Evolutionary conservation across 2,797 vertebrate species (phyloP).

Genomic region (Gastrophryne carolinensis): DNA sequence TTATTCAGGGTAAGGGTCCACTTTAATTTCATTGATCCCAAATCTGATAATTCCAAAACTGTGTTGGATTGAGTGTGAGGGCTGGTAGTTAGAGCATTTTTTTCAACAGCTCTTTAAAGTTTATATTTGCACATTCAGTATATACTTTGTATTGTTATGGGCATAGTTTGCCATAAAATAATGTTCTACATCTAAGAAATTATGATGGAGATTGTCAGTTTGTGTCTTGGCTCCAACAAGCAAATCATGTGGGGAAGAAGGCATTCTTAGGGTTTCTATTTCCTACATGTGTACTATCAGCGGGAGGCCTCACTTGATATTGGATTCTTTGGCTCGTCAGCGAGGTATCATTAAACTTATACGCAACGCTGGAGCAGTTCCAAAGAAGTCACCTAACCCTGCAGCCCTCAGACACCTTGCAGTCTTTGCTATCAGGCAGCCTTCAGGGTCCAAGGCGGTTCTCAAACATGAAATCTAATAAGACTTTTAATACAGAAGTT

Average conservation of each 20-base stretch:
- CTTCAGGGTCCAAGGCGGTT: slow-evolving; percentile 1
- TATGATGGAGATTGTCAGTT: not conserved
- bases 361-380: slow-evolving; percentile 7
- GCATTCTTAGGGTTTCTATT: not conserved
- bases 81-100: no score
- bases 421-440: slow-evolving; percentile 18
- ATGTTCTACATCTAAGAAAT: not conserved
- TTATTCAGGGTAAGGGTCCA: no score
- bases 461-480: slow-evolving; percentile 30
- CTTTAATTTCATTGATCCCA: no score
- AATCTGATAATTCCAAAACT: no score
- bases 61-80: no score
- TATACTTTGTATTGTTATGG: not conserved
- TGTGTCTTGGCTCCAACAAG: not conserved
- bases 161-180: not conserved
- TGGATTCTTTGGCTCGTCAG: slow-evolving; percentile 33
- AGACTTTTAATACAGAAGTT: slow-evolving; percentile 35
- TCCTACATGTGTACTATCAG: slow-evolving; percentile 17
- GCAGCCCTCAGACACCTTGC: not conserved
- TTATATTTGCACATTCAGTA: no score
- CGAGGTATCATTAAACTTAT: not conserved
- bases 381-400: slow-evolving; percentile 35
- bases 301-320: slow-evolving; percentile 6
- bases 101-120: no score
- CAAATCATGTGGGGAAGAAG: not conserved